Base-by-base conservation (phyloP, 1,140 invertebrate genomes). In the Aphelinus atriplicis region DNA sequence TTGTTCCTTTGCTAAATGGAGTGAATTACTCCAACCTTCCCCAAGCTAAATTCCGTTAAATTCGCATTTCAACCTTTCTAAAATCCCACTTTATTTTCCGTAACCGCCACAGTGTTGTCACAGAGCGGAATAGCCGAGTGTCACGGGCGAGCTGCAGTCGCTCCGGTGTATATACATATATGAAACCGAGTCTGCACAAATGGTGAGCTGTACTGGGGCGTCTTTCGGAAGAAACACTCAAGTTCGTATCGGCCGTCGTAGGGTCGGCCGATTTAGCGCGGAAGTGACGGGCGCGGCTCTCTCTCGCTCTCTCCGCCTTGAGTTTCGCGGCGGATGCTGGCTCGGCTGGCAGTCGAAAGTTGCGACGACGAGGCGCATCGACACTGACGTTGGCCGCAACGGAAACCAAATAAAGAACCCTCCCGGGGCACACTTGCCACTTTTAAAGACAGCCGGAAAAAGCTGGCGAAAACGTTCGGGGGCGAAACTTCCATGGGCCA, bases 391-490 rank as follows among this genome's bases (percentile, higher is more conserved):
- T n/a, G 56, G 56, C 56, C 26, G 7, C 56, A 26, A 6, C 56
- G n/a, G 60, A 62, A 62, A 46, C 60, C 60, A 62, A 62, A 45
- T 62, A 62, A 62, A 62, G 60, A 62, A 62, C 26, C 60, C 26
- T 6, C 60, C 43, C 60, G 4, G 60, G 3, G 60, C 43, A 62
- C 26, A 26, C 26, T 0, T 26, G 26, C 26, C 60, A 62, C 42
- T 62, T 62, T 43, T 45, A 43, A 45, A 62, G 43, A 45, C 26
- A 4, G 10, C 7, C 7, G 26, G 3, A 58, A n/a, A 58, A 3
- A n/a, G 56, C 7, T 6, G n/a, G 3, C 7, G 26, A n/a, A n/a
- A 58, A 58, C 5, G 26, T 58, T 9, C n/a, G 56, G n/a, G 26
- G 56, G 3, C 26, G 26, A n/a, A 58, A 58, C 5, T 6, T 58